Base-by-base conservation (phyloP, 2,797 vertebrate species). In the Danio choprae region DNA sequence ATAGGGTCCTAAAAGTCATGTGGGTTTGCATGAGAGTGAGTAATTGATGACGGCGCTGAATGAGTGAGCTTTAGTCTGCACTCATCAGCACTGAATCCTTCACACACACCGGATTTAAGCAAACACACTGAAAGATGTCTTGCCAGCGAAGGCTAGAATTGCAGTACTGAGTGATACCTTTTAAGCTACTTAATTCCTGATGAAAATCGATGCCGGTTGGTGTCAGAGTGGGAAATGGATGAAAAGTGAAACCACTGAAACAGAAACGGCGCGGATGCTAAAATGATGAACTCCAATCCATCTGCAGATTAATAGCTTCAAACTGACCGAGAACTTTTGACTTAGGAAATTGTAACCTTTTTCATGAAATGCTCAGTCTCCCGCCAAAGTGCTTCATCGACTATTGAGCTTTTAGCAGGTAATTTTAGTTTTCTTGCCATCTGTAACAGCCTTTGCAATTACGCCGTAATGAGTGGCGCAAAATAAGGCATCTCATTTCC, bases 121-220 rank as follows among this genome's bases (percentile, higher is more conserved):
- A 75, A 72, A 76, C 74, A 40, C 73, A 43, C 59, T 18, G 58
- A 56, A 64, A 53, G 20, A 71, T 62, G 58, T 29, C 77, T 51
- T 80, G 55, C 53, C 16, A 68, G 60, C 2, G 20, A 81, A 51
- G 38, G 74, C 67, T 84, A 73, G 78, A 58, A 72, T 84, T 81
- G 79, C 78, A 77, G 67, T 60, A 59, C 69, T 72, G 78, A 76
- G 74, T 84, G 74, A 84, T 76, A 70, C 68, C 82, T 84, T 80
- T 83, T 81, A 80, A 77, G 78, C 73, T 80, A 75, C 78, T 81
- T 81, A 84, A 84, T 80, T 80, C 78, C 53, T 84, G 74, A 80
- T 83, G 82, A 80, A 83, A 83, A 83, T 83, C 78, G n/a, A 83
- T 83, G 64, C 55, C 67, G 44, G 20, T 84, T 84, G 74, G 68